phyloP scores from a whole-genome alignment of 1,140 invertebrate genomes.

The Steinernema khuongi region DNA sequence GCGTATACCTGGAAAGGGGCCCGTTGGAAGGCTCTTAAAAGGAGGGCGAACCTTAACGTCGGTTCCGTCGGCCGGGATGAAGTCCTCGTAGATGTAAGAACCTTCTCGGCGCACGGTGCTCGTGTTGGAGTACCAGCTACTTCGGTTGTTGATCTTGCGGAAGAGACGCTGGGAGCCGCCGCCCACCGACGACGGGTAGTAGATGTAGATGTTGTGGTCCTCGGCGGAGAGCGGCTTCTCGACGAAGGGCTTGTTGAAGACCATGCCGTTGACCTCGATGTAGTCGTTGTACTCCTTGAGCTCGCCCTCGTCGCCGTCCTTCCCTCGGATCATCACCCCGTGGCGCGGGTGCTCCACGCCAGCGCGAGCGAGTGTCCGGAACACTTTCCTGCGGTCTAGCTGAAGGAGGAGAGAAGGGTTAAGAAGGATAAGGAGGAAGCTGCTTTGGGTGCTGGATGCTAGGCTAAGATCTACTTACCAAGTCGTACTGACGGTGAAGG shows the following conservation, averaged over 20 bases:
- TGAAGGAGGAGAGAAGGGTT: slow-evolving; percentile 32
- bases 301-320: slow-evolving; percentile 85
- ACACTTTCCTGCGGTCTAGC: slow-evolving; percentile 77
- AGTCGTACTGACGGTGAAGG: slow-evolving; percentile 94
- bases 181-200: slow-evolving; percentile 97
- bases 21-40: slow-evolving; percentile 59
- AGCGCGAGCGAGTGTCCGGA: slow-evolving; percentile 83
- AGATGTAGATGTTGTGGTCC: slow-evolving; percentile 99
- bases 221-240: slow-evolving; percentile 97
- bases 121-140: slow-evolving; percentile 94
- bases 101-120: slow-evolving; percentile 90
- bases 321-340: slow-evolving; percentile 87
- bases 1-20: slow-evolving; percentile 71
- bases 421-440: background rate
- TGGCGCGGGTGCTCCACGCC: slow-evolving; percentile 95
- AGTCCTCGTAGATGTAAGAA: slow-evolving; percentile 99
- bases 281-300: slow-evolving; percentile 94
- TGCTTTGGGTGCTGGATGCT: too few relatives aligned
- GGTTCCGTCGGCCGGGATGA: slow-evolving; percentile 98
- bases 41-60: slow-evolving; percentile 71
- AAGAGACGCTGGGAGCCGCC: slow-evolving; percentile 89
- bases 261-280: slow-evolving; percentile 91
- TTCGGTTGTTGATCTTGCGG: slow-evolving; percentile 95
- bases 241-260: slow-evolving; percentile 96
- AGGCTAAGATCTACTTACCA: slow-evolving; percentile 74